Evolutionary conservation across 2,113 vertebrate species (phyloP).

Genomic region (Pampusana beccarii): DNA sequence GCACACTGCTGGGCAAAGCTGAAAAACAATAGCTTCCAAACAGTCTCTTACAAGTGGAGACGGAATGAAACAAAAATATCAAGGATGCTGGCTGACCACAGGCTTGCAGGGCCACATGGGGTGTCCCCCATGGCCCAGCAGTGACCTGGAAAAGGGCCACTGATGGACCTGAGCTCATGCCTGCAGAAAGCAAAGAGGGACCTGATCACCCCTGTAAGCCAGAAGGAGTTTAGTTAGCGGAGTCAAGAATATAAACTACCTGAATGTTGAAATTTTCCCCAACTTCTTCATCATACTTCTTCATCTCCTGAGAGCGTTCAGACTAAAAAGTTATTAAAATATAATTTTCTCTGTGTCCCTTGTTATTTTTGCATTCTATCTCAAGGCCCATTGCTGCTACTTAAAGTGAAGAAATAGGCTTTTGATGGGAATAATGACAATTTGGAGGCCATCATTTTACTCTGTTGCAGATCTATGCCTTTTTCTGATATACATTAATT

Average conservation of each 20-base stretch:
- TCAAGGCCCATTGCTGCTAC: background rate
- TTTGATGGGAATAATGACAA: background rate
- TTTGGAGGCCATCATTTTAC: background rate
- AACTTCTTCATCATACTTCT: background rate
- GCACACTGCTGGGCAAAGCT: background rate
- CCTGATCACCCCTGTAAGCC: background rate
- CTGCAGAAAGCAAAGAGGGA: background rate
- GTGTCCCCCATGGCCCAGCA: rapidly evolving
- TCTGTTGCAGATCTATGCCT: background rate
- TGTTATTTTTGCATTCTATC: constrained; percentile 9
- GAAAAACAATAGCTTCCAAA: background rate
- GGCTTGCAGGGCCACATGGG: rapidly evolving
- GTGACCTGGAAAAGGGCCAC: background rate
- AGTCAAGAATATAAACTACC: background rate
- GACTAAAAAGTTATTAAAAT: background rate
- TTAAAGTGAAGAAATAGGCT: constrained; percentile 12
- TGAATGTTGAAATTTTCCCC: background rate
- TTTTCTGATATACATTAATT: constrained; percentile 23
- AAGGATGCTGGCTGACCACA: background rate
- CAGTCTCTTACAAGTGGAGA: background rate
- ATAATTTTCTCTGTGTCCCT: background rate
- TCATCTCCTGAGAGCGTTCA: background rate
- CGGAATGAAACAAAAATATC: background rate
- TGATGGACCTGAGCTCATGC: background rate
- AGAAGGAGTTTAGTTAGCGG: background rate